Evolutionary conservation across 2,113 vertebrate genomes (phyloP), one percentile per base, ranked within the genome.

Genomic region (Hepsetus odoe): DNA sequence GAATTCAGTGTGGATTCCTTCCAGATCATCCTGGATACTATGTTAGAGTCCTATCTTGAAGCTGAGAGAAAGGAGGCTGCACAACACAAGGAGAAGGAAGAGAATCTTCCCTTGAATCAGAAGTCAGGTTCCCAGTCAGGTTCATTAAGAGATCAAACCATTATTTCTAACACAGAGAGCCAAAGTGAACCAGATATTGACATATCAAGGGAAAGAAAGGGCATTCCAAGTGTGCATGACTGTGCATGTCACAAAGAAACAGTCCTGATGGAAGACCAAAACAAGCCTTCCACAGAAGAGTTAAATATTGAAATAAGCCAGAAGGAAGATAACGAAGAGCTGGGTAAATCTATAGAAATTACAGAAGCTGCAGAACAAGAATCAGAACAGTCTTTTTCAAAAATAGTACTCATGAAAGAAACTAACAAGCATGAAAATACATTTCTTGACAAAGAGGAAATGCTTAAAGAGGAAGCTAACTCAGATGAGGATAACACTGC

Each of bases 1-100:
- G 96, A 99, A 91, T 99, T 99, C 82, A 99, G 98, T 0, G 97
- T 99, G 1, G 98, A 99, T 88, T 99, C 98, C 53, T 99, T 99
- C 88, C 98, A 99, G 79, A 98, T 99, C 82, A 88, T 96, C 75
- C 91, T 99, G 84, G 96, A 97, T 83, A 90, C 94, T 42, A 92
- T 98, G 35, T 84, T 99, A 13, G 90, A 91, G 1, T 88, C 94
- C 26, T 98, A 98, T 84, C 89, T 89, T 65, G 89, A 92, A 32
- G 77, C 91, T 26, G 94, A 95, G 30, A 83, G 82, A 7, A 85
- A 72, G 72, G 83, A 85, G 30, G 85, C 76, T 69, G 77, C 55
- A 2, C 84, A 84, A 24, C 59, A 55, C 4, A 79, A 85, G 53
- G 86, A 85, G 33, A 88, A 87, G 71, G 86, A 85, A 10, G 74